These are phyloP conservation scores for Dicrostonyx torquatus DNA, from an alignment of 2,797 vertebrate species.

Conservation along the genomic window DNA sequence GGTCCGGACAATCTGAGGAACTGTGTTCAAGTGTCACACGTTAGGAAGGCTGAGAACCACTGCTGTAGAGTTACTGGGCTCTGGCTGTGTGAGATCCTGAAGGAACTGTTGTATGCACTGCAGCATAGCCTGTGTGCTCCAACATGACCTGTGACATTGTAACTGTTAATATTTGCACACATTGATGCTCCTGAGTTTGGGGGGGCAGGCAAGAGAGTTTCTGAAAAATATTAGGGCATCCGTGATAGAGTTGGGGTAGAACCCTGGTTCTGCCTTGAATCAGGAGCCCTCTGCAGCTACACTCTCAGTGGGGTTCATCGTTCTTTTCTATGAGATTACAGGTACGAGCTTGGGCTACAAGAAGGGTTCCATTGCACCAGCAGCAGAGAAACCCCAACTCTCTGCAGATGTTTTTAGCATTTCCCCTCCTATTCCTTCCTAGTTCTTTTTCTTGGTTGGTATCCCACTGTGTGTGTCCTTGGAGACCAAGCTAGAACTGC, in stretches of 20 bases:
- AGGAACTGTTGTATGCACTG: neutral
- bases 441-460: conserved; percentile 80
- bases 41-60: neutral
- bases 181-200: neutral
- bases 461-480: conserved; percentile 65
- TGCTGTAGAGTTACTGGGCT: neutral
- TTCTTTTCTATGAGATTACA: neutral
- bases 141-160: neutral
- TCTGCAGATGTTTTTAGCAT: conserved; percentile 77
- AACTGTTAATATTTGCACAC: neutral
- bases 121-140: neutral
- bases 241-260: neutral
- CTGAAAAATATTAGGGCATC: neutral
- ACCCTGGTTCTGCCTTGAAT: neutral
- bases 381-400: conserved; percentile 42
- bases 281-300: neutral
- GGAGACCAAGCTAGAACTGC: conserved; percentile 62
- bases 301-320: neutral
- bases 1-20: neutral
- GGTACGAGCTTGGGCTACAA: neutral
- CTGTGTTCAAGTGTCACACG: neutral
- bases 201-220: neutral
- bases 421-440: conserved; percentile 51
- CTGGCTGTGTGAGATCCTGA: neutral
- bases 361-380: conserved; percentile 1